Conservation (phyloP, 2,888 invertebrate species). For the Drosophila robusta region DNA sequence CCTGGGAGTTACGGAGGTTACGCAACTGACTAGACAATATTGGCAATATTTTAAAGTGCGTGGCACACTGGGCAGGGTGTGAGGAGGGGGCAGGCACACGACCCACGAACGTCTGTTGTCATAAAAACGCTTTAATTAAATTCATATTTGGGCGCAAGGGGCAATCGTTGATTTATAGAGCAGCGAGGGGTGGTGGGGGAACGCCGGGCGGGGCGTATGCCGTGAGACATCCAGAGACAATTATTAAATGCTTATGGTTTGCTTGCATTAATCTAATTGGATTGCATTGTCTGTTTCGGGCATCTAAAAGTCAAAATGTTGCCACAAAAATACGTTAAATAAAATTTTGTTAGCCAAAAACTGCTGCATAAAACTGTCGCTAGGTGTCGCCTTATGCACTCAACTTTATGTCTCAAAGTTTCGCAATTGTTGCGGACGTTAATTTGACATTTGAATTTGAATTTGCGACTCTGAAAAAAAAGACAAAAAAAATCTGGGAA, state of each 20-base stretch:
- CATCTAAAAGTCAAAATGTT: conserved; percentile 12
- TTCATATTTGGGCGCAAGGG: conserved; percentile 73
- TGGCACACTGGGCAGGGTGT: conserved; percentile 9
- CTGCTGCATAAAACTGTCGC: conserved; percentile 29
- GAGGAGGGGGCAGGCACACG: conserved; percentile 53
- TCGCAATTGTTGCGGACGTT: conserved; percentile 55
- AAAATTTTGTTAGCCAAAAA: conserved; percentile 7
- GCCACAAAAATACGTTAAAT: background rate
- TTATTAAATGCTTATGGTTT: conserved; percentile 60
- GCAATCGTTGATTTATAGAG: conserved; percentile 62
- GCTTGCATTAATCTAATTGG: conserved; percentile 73
- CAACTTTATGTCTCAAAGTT: conserved; percentile 46
- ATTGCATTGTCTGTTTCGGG: conserved; percentile 34
- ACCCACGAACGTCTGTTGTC: conserved; percentile 58
- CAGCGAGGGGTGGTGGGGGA: too few species aligned
- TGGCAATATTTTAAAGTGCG: conserved; percentile 81
- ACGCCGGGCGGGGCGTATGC: conserved; percentile 1
- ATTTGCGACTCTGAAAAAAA: conserved; percentile 29
- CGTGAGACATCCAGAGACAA: conserved; percentile 53
- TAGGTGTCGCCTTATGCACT: conserved; percentile 38
- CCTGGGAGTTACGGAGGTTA: conserved; percentile 13
- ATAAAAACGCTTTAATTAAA: conserved; percentile 83
- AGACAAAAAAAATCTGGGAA: conserved; percentile 2
- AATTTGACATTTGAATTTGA: conserved; percentile 69
- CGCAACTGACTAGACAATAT: conserved; percentile 71